Evolutionary conservation across 2,888 invertebrate species (phyloP).

Genomic region (Cephus runcator): DNA sequence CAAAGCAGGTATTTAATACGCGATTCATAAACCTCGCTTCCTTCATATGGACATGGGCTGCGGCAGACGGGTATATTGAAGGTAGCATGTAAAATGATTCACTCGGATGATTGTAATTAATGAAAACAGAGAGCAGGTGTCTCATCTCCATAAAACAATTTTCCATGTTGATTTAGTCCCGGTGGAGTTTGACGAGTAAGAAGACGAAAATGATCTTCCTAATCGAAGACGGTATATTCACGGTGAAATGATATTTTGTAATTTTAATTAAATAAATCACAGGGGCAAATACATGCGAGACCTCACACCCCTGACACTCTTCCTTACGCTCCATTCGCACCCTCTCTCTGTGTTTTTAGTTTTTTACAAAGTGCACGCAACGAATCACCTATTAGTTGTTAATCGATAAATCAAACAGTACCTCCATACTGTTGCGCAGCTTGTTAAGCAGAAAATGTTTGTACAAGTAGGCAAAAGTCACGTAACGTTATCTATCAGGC

Average conservation of each 20-base stretch:
- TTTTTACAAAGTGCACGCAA: neutral
- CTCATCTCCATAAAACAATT: neutral
- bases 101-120: neutral
- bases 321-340: neutral
- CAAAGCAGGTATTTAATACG: neutral
- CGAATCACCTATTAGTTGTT: neutral
- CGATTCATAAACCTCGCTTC: neutral
- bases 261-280: neutral
- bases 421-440: neutral
- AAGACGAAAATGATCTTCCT: neutral
- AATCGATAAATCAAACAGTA: neutral
- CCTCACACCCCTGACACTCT: slow-evolving; percentile 15
- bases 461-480: neutral
- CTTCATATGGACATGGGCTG: neutral
- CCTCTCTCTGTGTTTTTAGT: neutral
- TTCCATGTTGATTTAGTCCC: neutral
- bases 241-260: neutral
- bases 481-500: neutral
- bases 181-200: neutral
- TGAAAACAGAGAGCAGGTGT: neutral
- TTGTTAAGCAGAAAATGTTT: neutral
- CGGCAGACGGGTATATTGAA: neutral
- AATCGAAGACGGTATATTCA: neutral
- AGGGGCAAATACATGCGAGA: slow-evolving; percentile 19
- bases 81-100: neutral